Percentiles rank a stretch among this genome's conserved stretches.
phyloP scores from a whole-genome alignment of 2,113 vertebrate genomes.

The Dromiciops gliroides region DNA sequence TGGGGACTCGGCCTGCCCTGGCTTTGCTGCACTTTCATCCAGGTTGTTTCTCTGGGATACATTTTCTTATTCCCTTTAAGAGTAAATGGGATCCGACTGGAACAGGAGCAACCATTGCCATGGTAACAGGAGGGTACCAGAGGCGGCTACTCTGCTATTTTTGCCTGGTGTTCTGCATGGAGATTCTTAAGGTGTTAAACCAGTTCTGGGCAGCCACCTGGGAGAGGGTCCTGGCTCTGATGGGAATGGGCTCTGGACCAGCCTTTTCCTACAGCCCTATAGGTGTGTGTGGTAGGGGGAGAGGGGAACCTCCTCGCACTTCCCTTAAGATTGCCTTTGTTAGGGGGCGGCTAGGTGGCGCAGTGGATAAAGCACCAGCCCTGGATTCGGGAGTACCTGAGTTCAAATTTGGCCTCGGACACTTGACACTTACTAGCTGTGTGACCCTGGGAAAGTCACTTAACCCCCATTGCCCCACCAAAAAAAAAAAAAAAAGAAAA shows the following conservation, averaged over 20 bases:
- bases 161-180: conserved; percentile 28
- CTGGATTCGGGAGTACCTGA: no score
- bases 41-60: conserved; percentile 39
- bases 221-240: neutral
- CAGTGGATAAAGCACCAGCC: no score
- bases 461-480: no score
- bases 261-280: neutral
- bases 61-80: conserved; percentile 25
- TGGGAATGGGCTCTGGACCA: neutral
- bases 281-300: neutral
- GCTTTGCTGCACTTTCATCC: conserved; percentile 16
- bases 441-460: no score
- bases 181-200: conserved; percentile 26
- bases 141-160: conserved; percentile 10
- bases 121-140: conserved; percentile 33
- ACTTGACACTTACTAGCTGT: no score
- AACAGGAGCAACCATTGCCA: conserved; percentile 8
- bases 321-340: neutral
- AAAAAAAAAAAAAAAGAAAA: no score
- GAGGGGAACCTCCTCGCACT: neutral
- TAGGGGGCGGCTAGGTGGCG: no score
- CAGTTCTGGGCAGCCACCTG: conserved; percentile 13
- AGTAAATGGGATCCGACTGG: conserved; percentile 30
- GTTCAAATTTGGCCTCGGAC: no score
- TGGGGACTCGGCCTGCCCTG: conserved; percentile 12